Conservation (phyloP, 2,888 invertebrate species). For the Branchinecta sandiegonensis region DNA sequence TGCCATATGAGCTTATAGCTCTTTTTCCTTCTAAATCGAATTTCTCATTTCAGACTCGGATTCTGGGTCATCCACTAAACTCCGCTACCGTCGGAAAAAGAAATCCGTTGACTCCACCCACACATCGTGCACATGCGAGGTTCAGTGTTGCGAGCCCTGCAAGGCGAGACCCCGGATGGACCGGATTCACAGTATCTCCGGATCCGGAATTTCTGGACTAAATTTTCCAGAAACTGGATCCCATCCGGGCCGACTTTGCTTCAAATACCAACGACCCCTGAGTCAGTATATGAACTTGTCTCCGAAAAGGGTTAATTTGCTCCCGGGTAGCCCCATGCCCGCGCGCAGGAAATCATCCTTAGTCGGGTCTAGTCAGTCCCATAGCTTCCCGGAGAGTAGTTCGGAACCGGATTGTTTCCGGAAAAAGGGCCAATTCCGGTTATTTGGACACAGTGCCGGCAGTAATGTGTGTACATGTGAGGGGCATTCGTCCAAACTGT, state of each 20-base stretch:
- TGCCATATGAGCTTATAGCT: too few relatives aligned
- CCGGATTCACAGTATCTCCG: conserved; percentile 7
- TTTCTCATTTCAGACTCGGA: not conserved
- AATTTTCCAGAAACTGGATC: not conserved
- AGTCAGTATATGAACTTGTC: conserved; percentile 12
- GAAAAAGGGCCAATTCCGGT: not conserved
- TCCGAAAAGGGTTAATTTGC: not conserved
- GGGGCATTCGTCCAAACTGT: conserved; percentile 1
- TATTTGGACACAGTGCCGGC: not conserved
- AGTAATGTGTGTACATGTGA: conserved; percentile 2
- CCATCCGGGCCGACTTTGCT: not conserved
- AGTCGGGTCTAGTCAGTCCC: not conserved
- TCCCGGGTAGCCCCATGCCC: conserved; percentile 4
- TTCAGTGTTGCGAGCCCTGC: not conserved
- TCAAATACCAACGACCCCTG: not conserved
- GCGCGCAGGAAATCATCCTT: not conserved
- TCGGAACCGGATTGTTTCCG: not conserved
- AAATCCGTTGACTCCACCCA: not conserved
- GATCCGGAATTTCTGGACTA: not conserved
- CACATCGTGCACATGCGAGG: conserved; percentile 5
- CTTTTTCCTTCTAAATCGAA: too few relatives aligned
- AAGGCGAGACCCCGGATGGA: conserved; percentile 9
- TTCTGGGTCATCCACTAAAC: conserved; percentile 11
- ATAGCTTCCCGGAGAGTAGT: not conserved
- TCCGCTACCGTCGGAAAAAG: not conserved